Evolutionary conservation across 2,888 invertebrate species (phyloP).

Genomic region (Idaea dimidiata): DNA sequence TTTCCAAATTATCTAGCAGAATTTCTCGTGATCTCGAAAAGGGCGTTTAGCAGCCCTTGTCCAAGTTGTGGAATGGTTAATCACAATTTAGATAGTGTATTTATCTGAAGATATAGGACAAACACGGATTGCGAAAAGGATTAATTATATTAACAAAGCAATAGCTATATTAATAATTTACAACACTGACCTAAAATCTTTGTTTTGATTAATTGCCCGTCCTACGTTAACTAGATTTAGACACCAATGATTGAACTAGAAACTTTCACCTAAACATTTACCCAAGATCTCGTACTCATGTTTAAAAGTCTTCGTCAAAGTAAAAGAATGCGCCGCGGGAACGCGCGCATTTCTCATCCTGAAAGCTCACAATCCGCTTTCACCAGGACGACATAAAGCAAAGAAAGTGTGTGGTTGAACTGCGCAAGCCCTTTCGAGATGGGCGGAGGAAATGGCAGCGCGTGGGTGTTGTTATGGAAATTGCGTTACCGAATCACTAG

Average conservation of each 20-base stretch:
- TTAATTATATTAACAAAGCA: too few relatives aligned
- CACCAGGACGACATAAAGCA: conserved; percentile 74
- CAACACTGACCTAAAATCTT: too few relatives aligned
- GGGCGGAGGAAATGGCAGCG: conserved; percentile 64
- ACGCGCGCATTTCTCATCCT: conserved; percentile 77
- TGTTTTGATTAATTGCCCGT: too few relatives aligned
- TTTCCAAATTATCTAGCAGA: too few relatives aligned
- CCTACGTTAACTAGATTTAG: too few relatives aligned
- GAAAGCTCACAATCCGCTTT: conserved; percentile 84
- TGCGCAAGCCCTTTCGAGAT: conserved; percentile 48
- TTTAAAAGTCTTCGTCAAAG: neutral
- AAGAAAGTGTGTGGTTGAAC: conserved; percentile 38
- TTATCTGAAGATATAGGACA: too few relatives aligned
- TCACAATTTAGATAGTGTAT: too few relatives aligned
- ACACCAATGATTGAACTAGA: neutral
- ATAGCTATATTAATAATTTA: too few relatives aligned
- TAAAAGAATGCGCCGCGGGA: conserved; percentile 39
- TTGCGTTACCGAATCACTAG: conserved; percentile 61
- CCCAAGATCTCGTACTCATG: neutral
- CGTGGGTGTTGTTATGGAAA: conserved; percentile 73
- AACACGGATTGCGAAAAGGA: too few relatives aligned
- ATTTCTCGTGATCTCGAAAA: too few relatives aligned
- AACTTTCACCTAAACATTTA: neutral
- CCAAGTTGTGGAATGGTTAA: too few relatives aligned
- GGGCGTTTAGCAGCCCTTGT: too few relatives aligned